Conservation (phyloP, 1,140 invertebrate genomes). For the Aphelinus certus region DNA sequence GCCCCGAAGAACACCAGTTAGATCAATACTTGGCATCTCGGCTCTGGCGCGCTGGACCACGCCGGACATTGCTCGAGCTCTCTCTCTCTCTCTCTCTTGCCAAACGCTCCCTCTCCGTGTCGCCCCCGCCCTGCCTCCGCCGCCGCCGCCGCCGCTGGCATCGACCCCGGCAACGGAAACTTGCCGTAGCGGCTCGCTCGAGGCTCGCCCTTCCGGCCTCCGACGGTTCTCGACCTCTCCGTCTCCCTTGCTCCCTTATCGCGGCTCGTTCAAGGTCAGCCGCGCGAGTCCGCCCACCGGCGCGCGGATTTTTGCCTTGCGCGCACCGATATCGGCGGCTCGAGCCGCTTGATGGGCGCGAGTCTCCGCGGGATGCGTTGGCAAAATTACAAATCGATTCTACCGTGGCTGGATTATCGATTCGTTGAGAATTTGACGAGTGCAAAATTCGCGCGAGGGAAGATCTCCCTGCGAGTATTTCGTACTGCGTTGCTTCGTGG, state of each 20-base stretch:
- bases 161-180: slow-evolving; percentile 38
- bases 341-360: neutral
- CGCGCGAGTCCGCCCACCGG: slow-evolving; percentile 20
- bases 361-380: neutral
- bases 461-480: no score
- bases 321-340: neutral
- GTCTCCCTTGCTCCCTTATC: slow-evolving; percentile 25
- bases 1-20: slow-evolving; percentile 57
- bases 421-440: no score
- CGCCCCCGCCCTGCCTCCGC: neutral
- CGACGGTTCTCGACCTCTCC: slow-evolving; percentile 3
- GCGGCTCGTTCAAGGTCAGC: slow-evolving; percentile 34
- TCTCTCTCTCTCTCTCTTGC: slow-evolving; percentile 37
- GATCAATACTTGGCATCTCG: slow-evolving; percentile 67
- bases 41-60: slow-evolving; percentile 58
- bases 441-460: no score
- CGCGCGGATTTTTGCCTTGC: slow-evolving; percentile 29
- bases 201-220: slow-evolving; percentile 2
- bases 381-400: no score
- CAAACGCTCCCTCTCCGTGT: neutral
- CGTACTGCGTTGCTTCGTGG: no score
- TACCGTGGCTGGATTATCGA: no score
- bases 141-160: neutral
- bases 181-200: neutral
- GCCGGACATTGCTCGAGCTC: slow-evolving; percentile 48